phyloP scores from a whole-genome alignment of 2,797 vertebrate genomes.

The Balearica regulorum region DNA sequence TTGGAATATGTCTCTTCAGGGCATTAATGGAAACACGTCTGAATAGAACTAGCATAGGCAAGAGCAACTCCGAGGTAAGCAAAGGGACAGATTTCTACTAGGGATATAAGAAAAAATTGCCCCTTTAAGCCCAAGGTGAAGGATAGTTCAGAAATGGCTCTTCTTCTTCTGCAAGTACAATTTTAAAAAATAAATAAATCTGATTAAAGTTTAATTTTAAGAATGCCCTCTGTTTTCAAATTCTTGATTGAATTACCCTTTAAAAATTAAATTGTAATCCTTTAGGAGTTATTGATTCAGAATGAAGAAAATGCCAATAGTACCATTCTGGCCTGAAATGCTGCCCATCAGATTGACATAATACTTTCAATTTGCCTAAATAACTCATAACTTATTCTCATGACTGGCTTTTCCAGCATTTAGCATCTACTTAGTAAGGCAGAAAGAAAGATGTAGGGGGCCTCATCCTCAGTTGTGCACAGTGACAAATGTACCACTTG shows the following conservation, averaged over 20 bases:
- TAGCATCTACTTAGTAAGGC: background rate
- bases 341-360: constrained; percentile 50
- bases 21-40: background rate
- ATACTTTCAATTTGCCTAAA: constrained; percentile 33
- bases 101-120: background rate
- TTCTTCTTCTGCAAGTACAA: background rate
- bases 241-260: constrained; percentile 65
- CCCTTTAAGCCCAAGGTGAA: background rate
- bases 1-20: background rate
- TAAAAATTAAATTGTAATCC: constrained; percentile 59
- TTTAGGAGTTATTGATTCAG: constrained; percentile 52
- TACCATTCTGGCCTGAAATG: constrained; percentile 10
- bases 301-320: constrained; percentile 49
- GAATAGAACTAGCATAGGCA: background rate
- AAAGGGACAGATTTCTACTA: background rate
- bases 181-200: background rate
- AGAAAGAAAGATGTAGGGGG: background rate
- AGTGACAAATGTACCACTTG: background rate
- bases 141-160: background rate
- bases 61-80: background rate
- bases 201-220: constrained; percentile 55
- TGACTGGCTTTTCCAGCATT: background rate
- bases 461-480: background rate
- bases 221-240: constrained; percentile 45
- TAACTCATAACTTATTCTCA: background rate